Evolutionary conservation across 2,888 invertebrate species (phyloP), one percentile per base, ranked within the genome.

Genomic region (Drosophila koepferae): DNA sequence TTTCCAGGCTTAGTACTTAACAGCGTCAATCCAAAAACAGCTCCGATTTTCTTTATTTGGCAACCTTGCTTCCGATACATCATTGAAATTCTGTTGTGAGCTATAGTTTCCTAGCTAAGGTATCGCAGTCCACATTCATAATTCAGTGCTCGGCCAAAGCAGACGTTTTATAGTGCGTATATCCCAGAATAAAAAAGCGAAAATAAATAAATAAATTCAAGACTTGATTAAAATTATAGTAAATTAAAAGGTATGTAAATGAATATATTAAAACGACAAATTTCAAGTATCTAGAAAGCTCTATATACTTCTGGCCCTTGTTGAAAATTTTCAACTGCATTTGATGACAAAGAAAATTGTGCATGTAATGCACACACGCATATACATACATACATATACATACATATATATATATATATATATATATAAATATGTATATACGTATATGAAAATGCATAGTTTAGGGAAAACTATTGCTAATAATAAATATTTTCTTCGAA

Each of bases 111-210:
- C 18, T 31, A 10, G 43, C 16, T 14, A n/a, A 38, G 16, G 18
- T 40, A 53, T 28, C 12, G 9, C 44, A 49, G 46, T 3, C 6
- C 9, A 5, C 58, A 78, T 43, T 74, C 46, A 31, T 36, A 62
- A 59, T 67, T 75, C 51, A 65, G 77, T 80, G 61, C 61, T 63
- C 80, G 44, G 20, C 9, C 12, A 9, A 6, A 48, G 46, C 46
- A 9, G 76, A 71, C 71, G 77, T 59, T 0, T 41, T 0, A 2
- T 18, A 59, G 44, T 34, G 23, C 38, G 41, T 43, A 40, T 44
- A 23, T 41, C 38, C 8, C 28, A 40, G 28, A 49, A 20, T 44
- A 18, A 40, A 2, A 34, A 60, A 62, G 49, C 61, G 43, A 20
- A 51, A 61, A 28, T 34, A 55, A 36, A 70, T 56, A 34, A 31